A percentile compares a stretch with the other conserved stretches of the same genome.
These are phyloP conservation scores for Baccha elongata DNA, from an alignment of 2,888 invertebrate genomes.

Conservation along the genomic window DNA sequence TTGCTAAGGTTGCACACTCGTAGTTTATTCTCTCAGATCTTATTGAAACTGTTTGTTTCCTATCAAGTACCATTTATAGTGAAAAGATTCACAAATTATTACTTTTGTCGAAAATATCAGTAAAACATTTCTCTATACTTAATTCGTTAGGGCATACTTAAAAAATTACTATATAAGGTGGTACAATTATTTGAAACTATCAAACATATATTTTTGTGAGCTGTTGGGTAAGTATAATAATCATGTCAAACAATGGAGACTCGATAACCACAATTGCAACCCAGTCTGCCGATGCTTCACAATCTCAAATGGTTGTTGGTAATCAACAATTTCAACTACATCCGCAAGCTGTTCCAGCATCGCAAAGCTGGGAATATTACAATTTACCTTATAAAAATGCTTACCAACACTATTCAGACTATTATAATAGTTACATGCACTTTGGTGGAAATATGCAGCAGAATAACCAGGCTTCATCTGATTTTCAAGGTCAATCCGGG, in stretches of 20 bases:
- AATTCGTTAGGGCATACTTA: too few species aligned
- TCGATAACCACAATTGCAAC: constrained; percentile 34
- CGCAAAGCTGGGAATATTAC: constrained; percentile 75
- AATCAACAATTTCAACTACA: constrained; percentile 81
- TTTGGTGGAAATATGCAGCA: constrained; percentile 74
- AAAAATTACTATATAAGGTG: too few species aligned
- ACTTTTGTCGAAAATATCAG: too few species aligned
- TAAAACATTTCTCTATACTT: too few species aligned
- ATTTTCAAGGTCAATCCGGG: constrained; percentile 75
- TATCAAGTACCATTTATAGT: too few species aligned
- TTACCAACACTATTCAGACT: constrained; percentile 79
- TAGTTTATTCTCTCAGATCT: too few species aligned
- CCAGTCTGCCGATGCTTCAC: constrained; percentile 33
- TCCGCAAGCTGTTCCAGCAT: constrained; percentile 63
- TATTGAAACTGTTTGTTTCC: too few species aligned
- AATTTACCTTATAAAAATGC: constrained; percentile 61
- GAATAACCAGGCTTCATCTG: constrained; percentile 72
- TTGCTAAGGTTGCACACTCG: too few species aligned
- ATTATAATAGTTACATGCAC: constrained; percentile 80
- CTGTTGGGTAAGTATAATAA: constrained; percentile 65
- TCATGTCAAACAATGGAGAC: constrained; percentile 64
- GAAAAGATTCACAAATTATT: too few species aligned
- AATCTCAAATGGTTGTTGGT: constrained; percentile 77
- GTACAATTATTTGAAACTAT: too few species aligned
- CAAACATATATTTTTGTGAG: too few species aligned